Evolutionary conservation across 1,140 invertebrate species (phyloP), one percentile per base, ranked within the genome.

Genomic region (Paramacrobiotus metropolitanus): DNA sequence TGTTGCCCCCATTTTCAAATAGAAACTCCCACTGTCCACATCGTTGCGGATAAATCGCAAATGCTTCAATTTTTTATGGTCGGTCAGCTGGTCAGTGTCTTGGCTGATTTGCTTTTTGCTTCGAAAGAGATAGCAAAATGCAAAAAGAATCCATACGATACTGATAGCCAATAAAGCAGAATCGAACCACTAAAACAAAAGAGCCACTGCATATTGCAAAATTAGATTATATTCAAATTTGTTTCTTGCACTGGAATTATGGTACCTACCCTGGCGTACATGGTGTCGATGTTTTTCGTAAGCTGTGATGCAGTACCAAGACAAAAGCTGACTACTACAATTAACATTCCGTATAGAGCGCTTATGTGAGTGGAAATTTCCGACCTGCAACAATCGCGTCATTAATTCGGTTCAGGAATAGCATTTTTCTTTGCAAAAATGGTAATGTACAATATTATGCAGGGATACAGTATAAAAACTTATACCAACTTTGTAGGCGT

Each of bases 1-100:
- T 15, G 48, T 20, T 9, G 48, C 87, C 2, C 88, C 88, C 82
- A 92, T 87, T 66, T 87, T 77, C 9, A 93, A 75, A 71, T 93
- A 93, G 74, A 93, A 92, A 68, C 86, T 89, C 4, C 87, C 88
- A 55, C 48, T 55, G 48, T 55, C 48, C 48, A 55, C 48, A 24
- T 55, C 48, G 48, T 55, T 55, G 4, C 28, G 15, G 15, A 55
- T 55, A 24, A 20, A 55, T 4, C 48, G 24, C 48, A 24, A 20
- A 24, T 20, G 48, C 15, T 24, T 24, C 15, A 55, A 4, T 55
- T 15, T 24, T 55, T 24, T 55, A 28, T 9, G 15, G 48, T 24
- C 24, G 48, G 9, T 40, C 34, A 9, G 34, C 9, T n/a, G 9
- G 34, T n/a, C 34, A n/a, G 34, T n/a, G 34, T 40, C 34, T 9